phyloP scores from a whole-genome alignment of 2,797 vertebrate genomes.

The Pipistrellus nathusii region DNA sequence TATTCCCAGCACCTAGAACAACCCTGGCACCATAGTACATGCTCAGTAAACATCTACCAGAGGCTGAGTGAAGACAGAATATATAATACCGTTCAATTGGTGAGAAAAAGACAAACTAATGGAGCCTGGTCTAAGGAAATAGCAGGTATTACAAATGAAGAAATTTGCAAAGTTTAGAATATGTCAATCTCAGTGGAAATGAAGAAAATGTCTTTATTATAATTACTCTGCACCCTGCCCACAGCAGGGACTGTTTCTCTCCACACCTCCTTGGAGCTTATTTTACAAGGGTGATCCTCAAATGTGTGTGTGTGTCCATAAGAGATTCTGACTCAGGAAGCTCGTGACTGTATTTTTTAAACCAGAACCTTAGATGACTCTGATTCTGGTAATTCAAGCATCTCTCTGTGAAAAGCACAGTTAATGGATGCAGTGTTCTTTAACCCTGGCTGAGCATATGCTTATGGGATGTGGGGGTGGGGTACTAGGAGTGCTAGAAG shows the following conservation, averaged over 20 bases:
- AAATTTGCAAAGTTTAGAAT: not conserved
- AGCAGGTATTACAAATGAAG: not conserved
- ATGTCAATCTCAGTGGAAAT: not conserved
- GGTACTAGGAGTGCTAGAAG: no score
- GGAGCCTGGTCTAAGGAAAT: not conserved
- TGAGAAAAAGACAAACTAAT: not conserved
- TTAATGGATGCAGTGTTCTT: not conserved
- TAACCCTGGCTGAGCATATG: not conserved
- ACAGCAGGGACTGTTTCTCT: not conserved
- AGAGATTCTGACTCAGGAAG: not conserved
- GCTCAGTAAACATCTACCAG: not conserved
- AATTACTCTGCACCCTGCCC: not conserved
- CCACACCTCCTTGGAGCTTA: not conserved
- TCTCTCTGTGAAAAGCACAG: not conserved
- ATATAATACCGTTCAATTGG: not conserved
- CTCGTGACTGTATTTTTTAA: not conserved
- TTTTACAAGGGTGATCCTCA: not conserved
- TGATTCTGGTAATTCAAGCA: not conserved
- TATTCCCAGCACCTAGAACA: not conserved
- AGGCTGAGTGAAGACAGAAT: not conserved
- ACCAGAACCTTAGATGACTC: not conserved
- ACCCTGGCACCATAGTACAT: not conserved
- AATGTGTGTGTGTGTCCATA: not conserved
- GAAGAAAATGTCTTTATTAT: constrained; percentile 13
- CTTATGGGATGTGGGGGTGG: not conserved